Conservation (phyloP, 2,113 vertebrate species). For the Pipa parva region DNA sequence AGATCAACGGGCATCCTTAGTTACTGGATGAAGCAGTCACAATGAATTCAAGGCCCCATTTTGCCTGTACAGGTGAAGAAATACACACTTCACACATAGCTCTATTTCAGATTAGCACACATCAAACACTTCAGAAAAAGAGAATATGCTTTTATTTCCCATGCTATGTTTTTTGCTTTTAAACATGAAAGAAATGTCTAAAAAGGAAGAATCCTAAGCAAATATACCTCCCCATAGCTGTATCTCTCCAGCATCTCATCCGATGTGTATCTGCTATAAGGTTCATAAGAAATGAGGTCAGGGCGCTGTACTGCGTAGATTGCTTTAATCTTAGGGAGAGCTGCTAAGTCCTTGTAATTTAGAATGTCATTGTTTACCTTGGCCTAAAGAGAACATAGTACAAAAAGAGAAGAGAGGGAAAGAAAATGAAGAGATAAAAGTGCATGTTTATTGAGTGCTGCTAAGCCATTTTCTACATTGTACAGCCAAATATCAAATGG, state of each 20-base stretch:
- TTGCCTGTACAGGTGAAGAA: too few relatives aligned
- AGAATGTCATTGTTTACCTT: slow-evolving; percentile 98
- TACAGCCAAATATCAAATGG: too few relatives aligned
- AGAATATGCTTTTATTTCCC: background rate
- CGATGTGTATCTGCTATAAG: slow-evolving; percentile 90
- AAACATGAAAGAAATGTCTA: too few relatives aligned
- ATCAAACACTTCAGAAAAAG: background rate
- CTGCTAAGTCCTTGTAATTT: slow-evolving; percentile 98
- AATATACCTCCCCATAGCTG: slow-evolving; percentile 95
- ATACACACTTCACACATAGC: too few relatives aligned
- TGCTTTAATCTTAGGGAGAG: slow-evolving; percentile 97
- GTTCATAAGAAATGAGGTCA: slow-evolving; percentile 92
- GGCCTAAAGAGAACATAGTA: slow-evolving; percentile 82
- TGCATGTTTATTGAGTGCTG: slow-evolving; percentile 22
- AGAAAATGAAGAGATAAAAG: slow-evolving; percentile 34
- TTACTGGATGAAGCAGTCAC: too few relatives aligned
- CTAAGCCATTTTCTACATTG: background rate
- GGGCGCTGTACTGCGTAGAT: slow-evolving; percentile 97
- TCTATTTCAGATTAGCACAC: too few relatives aligned
- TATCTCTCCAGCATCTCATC: slow-evolving; percentile 94
- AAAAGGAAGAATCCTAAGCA: background rate
- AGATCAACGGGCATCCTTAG: too few relatives aligned
- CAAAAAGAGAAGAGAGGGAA: slow-evolving; percentile 50
- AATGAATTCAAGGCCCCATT: too few relatives aligned
- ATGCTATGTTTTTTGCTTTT: too few relatives aligned